A percentile compares a stretch with the other conserved stretches of the same genome.
These are phyloP conservation scores for Cyclina sinensis DNA, from an alignment of 1,140 invertebrate species.

Conservation along the genomic window DNA sequence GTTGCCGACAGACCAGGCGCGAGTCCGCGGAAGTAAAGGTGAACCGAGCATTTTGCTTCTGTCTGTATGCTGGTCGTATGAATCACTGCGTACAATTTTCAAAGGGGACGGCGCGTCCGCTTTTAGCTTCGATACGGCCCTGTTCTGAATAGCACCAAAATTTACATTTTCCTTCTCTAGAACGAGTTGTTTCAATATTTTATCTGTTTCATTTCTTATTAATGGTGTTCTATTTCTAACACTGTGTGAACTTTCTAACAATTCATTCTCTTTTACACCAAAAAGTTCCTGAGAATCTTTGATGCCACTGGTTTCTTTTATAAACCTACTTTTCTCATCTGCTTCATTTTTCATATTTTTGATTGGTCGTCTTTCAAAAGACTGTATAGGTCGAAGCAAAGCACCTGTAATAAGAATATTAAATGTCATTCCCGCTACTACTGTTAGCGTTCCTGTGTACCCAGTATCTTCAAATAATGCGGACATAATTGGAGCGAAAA, in stretches of 20 bases:
- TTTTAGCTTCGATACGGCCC: slow-evolving; percentile 9
- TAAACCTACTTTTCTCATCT: not conserved
- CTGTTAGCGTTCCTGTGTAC: slow-evolving; percentile 48
- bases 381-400: slow-evolving; percentile 58
- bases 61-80: not conserved
- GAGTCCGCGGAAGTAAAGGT: slow-evolving; percentile 25
- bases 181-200: slow-evolving; percentile 29
- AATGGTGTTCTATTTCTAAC: not conserved
- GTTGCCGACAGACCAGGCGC: slow-evolving; percentile 46
- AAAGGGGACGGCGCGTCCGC: not conserved
- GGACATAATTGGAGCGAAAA: slow-evolving; percentile 56
- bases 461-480: slow-evolving; percentile 56
- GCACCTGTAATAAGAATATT: slow-evolving; percentile 34
- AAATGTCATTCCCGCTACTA: slow-evolving; percentile 59
- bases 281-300: not conserved
- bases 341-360: not conserved
- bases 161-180: slow-evolving; percentile 28
- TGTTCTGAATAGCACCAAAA: not conserved
- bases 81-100: slow-evolving; percentile 49
- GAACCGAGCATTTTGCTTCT: not conserved
- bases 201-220: slow-evolving; percentile 23
- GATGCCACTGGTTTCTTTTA: not conserved
- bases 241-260: not conserved
- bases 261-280: not conserved
- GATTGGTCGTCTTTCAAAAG: slow-evolving; percentile 16